Conservation (phyloP, 2,113 vertebrate genomes). For the Grantiella picta region DNA sequence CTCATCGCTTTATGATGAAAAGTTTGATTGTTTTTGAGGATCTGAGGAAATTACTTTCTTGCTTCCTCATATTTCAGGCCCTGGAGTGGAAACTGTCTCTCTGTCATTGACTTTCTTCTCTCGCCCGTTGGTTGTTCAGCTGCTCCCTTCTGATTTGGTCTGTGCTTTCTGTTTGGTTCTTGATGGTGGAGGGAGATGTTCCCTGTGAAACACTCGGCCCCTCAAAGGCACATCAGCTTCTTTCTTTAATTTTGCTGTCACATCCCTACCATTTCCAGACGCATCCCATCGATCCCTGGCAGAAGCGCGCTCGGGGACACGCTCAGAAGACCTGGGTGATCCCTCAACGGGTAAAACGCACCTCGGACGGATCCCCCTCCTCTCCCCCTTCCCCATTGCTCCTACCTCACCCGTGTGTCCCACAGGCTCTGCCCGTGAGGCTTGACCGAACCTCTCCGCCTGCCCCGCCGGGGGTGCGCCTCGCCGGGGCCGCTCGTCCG, state of each 20-base stretch:
- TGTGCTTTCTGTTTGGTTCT: not conserved
- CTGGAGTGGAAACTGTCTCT: constrained; percentile 28
- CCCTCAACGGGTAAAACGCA: not conserved
- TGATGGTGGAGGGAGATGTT: constrained; percentile 7
- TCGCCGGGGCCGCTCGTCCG: not conserved
- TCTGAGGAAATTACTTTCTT: constrained; percentile 52
- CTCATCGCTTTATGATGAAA: constrained; percentile 19
- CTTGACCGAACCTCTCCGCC: not conserved
- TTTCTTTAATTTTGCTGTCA: not conserved
- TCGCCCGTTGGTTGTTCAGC: not conserved
- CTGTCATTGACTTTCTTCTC: constrained; percentile 26
- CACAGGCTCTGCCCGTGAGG: not conserved
- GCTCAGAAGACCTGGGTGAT: not conserved
- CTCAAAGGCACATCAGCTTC: not conserved
- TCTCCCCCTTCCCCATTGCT: not conserved
- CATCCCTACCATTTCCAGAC: not conserved
- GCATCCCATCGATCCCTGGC: not conserved
- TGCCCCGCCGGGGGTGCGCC: not conserved
- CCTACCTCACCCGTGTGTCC: not conserved
- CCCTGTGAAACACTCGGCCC: not conserved
- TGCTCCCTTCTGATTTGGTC: constrained; percentile 35
- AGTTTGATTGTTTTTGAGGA: constrained; percentile 54
- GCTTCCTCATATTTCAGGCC: constrained; percentile 36
- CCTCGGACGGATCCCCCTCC: not conserved
- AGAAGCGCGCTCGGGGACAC: not conserved